These are phyloP conservation scores for Discoglossus pictus DNA, from an alignment of 2,797 vertebrate species.

Conservation along the genomic window DNA sequence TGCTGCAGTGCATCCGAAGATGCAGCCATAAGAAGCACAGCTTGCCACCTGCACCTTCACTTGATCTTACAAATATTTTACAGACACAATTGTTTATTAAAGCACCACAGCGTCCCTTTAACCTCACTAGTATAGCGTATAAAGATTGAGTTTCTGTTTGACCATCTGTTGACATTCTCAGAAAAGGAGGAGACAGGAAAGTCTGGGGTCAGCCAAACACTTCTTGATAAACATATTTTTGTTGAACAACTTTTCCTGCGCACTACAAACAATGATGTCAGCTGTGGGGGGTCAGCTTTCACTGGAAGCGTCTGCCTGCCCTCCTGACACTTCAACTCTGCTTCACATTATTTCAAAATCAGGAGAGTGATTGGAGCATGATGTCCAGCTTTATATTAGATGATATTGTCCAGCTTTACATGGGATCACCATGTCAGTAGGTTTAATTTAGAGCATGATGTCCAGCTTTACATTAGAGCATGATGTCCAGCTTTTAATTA, in stretches of 20 bases:
- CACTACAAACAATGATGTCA: conserved; percentile 62
- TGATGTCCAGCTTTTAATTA: no score
- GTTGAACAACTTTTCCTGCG: conserved; percentile 50
- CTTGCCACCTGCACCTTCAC: no score
- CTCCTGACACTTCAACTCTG: conserved; percentile 46
- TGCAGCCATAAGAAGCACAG: no score
- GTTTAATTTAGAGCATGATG: no score
- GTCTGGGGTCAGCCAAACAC: conserved; percentile 55
- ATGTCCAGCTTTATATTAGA: conserved; percentile 61
- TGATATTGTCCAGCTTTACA: no score
- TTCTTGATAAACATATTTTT: conserved; percentile 48
- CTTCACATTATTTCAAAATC: conserved; percentile 53
- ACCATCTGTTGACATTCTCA: conserved; percentile 67
- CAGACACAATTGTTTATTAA: no score
- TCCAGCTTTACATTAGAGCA: no score
- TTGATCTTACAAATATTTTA: no score
- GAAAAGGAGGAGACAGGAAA: conserved; percentile 68
- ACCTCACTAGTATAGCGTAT: no score
- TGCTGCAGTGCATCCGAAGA: no score
- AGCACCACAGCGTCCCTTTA: no score
- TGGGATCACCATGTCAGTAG: no score
- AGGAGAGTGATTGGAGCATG: conserved; percentile 45
- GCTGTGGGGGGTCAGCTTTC: conserved; percentile 51
- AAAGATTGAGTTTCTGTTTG: conserved; percentile 60
- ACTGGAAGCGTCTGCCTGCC: conserved; percentile 47